Base-by-base conservation (phyloP, 2,888 invertebrate genomes). In the Hydriomena furcata region DNA sequence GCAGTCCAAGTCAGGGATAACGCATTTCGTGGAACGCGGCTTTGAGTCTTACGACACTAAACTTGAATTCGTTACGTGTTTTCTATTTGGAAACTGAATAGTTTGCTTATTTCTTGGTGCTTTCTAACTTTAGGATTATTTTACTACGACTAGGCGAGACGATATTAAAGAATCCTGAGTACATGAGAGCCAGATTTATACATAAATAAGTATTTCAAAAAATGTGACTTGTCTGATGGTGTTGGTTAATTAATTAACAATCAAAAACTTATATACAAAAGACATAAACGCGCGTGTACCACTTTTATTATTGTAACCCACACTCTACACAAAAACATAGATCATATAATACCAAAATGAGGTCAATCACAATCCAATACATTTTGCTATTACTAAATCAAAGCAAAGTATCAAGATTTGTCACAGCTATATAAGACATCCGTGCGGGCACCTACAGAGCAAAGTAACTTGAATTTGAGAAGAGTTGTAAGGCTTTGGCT, bases 401-500 rank as follows among this genome's bases (percentile, higher is more conserved):
- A 21, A 8, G 5, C 20, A 43, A 74, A 73, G 70, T 76, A 77
- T 78, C 81, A 84, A 84, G 65, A 74, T 32, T 24, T 28, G 57
- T 63, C 20, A 46, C 6, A 50, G 47, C 56, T 55, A 35, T 35
- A 63, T 74, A 76, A 71, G 66, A 73, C 73, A 78, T 76, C 73
- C 69, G 70, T 74, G 73, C 79, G 82, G 79, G 84, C 76, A 84
- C 79, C 83, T 85, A 76, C 78, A 76, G 83, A 85, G 87, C 76
- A 86, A 89, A 90, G 88, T 89, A 89, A 90, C 85, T 89, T 84
- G 90, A 88, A 90, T 91, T 91, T 84, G 87, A 88, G 90, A 87
- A 86, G 90, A 91, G 88, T 89, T 90, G 89, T 89, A 88, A 86
- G 85, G 89, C 90, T 89, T 89, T 88, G 88, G 85, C 87, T 88